Conservation (phyloP, 2,113 vertebrate species). For the Tenebrosternarchus preto region DNA sequence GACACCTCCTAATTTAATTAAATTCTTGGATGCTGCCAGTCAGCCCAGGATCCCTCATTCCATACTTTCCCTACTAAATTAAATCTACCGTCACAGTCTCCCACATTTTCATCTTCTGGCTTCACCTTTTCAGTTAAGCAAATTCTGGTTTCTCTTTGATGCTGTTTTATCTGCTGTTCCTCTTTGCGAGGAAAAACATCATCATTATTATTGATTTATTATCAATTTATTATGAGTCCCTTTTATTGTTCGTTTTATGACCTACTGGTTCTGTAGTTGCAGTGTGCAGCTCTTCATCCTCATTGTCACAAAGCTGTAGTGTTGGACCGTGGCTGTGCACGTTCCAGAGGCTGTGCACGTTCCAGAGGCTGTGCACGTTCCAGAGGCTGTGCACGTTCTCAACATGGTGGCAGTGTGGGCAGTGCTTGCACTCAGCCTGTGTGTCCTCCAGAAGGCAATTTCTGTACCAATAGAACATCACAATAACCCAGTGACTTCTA, state of each 20-base stretch:
- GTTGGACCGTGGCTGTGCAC: slow-evolving; percentile 4
- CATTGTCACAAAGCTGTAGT: not conserved
- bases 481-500: not conserved
- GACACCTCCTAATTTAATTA: slow-evolving; percentile 65
- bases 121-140: slow-evolving; percentile 15
- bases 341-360: not conserved
- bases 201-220: not conserved
- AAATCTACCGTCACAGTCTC: slow-evolving; percentile 26
- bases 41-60: slow-evolving; percentile 23
- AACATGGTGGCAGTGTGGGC: slow-evolving; percentile 42
- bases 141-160: slow-evolving; percentile 35
- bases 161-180: not conserved
- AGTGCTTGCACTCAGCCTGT: slow-evolving; percentile 37
- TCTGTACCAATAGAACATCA: not conserved
- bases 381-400: not conserved
- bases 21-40: slow-evolving; percentile 47
- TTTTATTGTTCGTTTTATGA: not conserved
- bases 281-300: not conserved
- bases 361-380: too few relatives aligned
- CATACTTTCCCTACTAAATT: slow-evolving; percentile 16
- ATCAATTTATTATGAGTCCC: not conserved
- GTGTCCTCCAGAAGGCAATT: not conserved
- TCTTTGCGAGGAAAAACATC: slow-evolving; percentile 9
- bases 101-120: slow-evolving; percentile 4
- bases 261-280: not conserved